Percentiles rank a stretch among this genome's conserved stretches.
Evolutionary conservation across 2,888 invertebrate species (phyloP).

Genomic region (Cremastinae sp.): DNA sequence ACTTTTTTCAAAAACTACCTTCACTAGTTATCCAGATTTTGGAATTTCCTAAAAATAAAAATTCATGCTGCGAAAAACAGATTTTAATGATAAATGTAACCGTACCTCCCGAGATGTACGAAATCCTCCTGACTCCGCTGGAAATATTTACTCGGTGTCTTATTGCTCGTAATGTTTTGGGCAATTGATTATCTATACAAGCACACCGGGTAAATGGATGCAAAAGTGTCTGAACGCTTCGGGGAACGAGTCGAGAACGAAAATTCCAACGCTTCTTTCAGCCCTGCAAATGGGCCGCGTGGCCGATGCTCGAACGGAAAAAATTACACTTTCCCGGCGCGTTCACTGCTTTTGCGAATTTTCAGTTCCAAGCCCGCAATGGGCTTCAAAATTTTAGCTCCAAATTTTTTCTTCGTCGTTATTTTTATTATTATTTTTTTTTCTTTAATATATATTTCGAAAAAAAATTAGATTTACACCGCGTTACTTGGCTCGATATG

Average conservation of each 20-base stretch:
- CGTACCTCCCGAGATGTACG: constrained; percentile 55
- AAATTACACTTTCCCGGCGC: constrained; percentile 19
- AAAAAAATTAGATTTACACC: constrained; percentile 19
- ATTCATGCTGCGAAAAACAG: no score
- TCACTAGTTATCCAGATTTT: no score
- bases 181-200: background rate
- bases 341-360: background rate
- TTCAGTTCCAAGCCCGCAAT: background rate
- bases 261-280: background rate
- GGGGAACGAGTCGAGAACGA: background rate
- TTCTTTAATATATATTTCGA: background rate
- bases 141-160: constrained; percentile 17
- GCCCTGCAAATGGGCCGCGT: constrained; percentile 32
- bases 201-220: constrained; percentile 8
- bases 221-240: constrained; percentile 1
- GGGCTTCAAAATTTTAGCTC: background rate
- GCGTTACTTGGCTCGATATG: constrained; percentile 5
- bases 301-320: constrained; percentile 16
- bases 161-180: constrained; percentile 17
- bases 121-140: constrained; percentile 51
- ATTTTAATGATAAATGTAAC: no score
- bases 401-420: background rate
- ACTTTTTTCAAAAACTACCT: no score
- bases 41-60: no score
- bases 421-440: constrained; percentile 23